Evolutionary conservation across 2,113 vertebrate genomes (phyloP).

Genomic region (Pterocles burchelli): DNA sequence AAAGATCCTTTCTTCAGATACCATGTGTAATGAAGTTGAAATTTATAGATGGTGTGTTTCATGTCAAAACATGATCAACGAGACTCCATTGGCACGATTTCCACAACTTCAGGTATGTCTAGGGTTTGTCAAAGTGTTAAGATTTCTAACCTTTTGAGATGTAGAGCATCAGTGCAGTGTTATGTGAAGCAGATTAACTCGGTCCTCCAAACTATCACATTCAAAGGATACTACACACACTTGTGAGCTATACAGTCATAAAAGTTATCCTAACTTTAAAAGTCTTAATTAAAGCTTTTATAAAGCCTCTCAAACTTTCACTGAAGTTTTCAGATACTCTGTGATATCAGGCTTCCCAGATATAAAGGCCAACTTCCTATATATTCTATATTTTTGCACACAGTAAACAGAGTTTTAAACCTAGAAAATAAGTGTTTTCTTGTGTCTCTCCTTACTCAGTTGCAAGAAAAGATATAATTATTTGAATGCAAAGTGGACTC

Average conservation of each 20-base stretch:
- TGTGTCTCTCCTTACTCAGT: not conserved
- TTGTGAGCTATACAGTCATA: not conserved
- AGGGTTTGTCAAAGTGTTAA: not conserved
- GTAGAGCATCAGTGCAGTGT: not conserved
- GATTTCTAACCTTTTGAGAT: not conserved
- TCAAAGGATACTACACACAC: not conserved
- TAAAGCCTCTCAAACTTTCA: not conserved
- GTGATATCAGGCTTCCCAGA: not conserved
- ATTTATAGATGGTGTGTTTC: not conserved
- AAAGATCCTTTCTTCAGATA: not conserved
- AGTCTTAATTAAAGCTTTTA: not conserved
- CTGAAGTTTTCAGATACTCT: not conserved
- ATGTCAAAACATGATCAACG: not conserved
- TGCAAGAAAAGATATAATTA: not conserved
- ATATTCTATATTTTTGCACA: not conserved
- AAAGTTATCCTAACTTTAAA: not conserved
- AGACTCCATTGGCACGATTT: not conserved
- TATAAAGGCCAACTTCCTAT: not conserved
- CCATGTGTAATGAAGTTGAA: not conserved
- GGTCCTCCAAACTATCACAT: not conserved
- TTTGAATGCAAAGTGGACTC: not conserved
- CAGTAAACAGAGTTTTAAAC: not conserved
- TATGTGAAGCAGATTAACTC: not conserved
- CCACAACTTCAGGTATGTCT: not conserved
- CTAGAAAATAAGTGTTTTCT: not conserved